Conservation (phyloP, 1,140 invertebrate genomes). For the Artemia franciscana region DNA sequence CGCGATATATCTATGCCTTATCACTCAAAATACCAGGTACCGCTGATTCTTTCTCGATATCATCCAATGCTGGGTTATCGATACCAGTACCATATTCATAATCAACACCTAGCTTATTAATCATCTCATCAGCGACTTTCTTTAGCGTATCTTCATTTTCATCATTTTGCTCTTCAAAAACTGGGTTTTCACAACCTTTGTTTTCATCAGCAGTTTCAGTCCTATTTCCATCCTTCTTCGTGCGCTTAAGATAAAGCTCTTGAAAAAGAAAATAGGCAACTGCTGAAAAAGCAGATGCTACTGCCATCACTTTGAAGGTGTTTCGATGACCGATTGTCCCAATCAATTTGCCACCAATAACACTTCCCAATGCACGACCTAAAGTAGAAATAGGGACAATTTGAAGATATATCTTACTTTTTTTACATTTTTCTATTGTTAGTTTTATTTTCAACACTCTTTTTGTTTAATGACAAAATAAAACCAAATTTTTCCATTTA, state of each 20-base stretch:
- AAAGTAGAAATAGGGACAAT: neutral
- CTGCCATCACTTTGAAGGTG: neutral
- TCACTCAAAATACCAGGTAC: no score
- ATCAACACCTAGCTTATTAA: neutral
- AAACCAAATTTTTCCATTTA: no score
- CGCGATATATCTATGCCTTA: no score
- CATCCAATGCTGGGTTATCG: neutral
- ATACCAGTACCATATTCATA: neutral
- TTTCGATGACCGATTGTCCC: neutral
- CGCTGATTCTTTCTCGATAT: neutral
- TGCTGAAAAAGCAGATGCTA: neutral
- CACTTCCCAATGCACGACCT: neutral
- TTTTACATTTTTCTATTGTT: no score
- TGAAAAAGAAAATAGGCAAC: neutral
- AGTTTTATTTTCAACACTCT: no score
- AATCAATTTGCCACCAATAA: neutral
- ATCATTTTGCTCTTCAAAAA: neutral
- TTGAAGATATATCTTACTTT: no score
- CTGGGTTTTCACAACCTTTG: neutral
- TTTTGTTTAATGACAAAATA: no score
- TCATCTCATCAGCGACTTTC: neutral
- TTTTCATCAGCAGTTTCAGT: neutral
- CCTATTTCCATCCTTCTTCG: neutral
- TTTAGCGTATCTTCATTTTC: neutral
- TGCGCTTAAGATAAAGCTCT: neutral